These are phyloP conservation scores for Pygoscelis adeliae DNA, from an alignment of 2,113 vertebrate species.

Conservation along the genomic window DNA sequence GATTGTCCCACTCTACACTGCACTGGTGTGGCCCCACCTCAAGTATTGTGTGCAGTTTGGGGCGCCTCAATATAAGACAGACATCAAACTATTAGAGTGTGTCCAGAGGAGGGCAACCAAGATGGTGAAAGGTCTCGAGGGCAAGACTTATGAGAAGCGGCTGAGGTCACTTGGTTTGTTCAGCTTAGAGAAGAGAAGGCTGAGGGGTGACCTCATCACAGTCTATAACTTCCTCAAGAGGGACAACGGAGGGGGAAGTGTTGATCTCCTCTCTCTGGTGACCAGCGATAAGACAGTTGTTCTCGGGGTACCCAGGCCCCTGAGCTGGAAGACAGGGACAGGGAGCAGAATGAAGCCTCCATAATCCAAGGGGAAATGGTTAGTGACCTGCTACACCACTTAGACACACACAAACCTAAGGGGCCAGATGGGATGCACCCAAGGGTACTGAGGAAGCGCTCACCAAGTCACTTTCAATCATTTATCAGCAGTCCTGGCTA, in stretches of 20 bases:
- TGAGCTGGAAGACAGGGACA: too few species aligned
- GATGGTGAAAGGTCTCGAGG: not conserved
- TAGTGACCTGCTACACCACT: too few species aligned
- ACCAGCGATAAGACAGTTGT: too few species aligned
- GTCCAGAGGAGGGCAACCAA: not conserved
- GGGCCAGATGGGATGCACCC: too few species aligned
- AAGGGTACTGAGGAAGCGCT: too few species aligned
- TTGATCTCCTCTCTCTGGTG: not conserved
- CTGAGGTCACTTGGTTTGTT: not conserved
- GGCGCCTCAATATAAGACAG: not conserved
- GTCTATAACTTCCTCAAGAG: not conserved
- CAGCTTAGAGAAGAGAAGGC: not conserved
- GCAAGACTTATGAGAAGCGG: rapidly evolving
- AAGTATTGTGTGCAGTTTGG: not conserved
- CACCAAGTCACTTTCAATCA: too few species aligned
- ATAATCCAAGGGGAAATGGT: too few species aligned
- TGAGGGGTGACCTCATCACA: not conserved
- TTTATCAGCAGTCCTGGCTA: too few species aligned
- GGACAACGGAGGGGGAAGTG: not conserved
- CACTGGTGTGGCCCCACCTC: not conserved
- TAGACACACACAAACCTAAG: too few species aligned
- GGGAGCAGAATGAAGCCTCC: too few species aligned
- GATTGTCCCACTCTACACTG: not conserved
- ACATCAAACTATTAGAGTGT: not conserved
- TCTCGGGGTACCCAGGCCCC: too few species aligned